These are phyloP conservation scores for Andrena haemorrhoa DNA, from an alignment of 2,888 invertebrate genomes.

Conservation along the genomic window DNA sequence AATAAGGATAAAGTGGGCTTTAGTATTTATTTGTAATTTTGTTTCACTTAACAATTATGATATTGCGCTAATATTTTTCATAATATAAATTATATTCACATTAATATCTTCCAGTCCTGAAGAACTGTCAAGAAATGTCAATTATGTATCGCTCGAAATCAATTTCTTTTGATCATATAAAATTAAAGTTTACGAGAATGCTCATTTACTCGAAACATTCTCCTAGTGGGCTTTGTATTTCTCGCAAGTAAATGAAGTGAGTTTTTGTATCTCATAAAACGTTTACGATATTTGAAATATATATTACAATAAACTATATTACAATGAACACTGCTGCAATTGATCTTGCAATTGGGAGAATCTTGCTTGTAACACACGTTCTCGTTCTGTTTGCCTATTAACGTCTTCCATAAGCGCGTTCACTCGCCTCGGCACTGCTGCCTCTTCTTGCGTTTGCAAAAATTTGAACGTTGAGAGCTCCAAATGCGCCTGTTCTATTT, in stretches of 20 bases:
- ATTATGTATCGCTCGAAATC: slow-evolving; percentile 20
- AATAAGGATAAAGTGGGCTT: no score
- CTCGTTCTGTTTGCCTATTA: slow-evolving; percentile 95
- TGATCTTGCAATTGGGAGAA: slow-evolving; percentile 92
- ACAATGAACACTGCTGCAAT: slow-evolving; percentile 80
- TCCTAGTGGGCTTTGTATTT: slow-evolving; percentile 6
- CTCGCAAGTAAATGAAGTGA: slow-evolving; percentile 45
- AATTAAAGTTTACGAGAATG: slow-evolving; percentile 25
- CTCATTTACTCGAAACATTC: slow-evolving; percentile 8
- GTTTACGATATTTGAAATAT: slow-evolving; percentile 47
- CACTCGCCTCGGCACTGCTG: slow-evolving; percentile 95
- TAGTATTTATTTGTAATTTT: neutral
- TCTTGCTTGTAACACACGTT: slow-evolving; percentile 93
- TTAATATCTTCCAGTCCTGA: slow-evolving; percentile 22
- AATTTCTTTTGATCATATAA: slow-evolving; percentile 18
- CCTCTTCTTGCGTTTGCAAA: slow-evolving; percentile 94
- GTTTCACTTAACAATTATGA: slow-evolving; percentile 24
- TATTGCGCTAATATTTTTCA: slow-evolving; percentile 28
- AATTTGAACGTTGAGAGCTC: slow-evolving; percentile 96
- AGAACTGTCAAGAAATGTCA: slow-evolving; percentile 21
- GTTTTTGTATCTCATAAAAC: slow-evolving; percentile 48
- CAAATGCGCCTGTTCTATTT: slow-evolving; percentile 95
- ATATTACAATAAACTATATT: slow-evolving; percentile 54
- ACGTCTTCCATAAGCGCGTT: slow-evolving; percentile 97
- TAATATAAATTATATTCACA: slow-evolving; percentile 50